phyloP scores from a whole-genome alignment of 2,888 invertebrate species.

The Drosophila anceps region DNA sequence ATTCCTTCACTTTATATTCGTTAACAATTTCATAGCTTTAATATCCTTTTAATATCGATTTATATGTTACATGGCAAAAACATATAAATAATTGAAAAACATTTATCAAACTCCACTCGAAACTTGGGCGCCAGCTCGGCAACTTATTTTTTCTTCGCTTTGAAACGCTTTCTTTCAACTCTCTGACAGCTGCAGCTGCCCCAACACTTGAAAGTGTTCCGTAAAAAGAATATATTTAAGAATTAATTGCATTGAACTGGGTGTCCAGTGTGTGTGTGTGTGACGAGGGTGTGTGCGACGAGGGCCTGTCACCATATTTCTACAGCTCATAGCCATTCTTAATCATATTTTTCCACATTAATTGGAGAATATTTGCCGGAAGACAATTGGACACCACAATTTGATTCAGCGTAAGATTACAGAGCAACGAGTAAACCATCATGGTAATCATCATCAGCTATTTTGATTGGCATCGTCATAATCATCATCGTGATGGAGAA shows the following conservation, averaged over 20 bases:
- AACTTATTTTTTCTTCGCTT: slow-evolving; percentile 2
- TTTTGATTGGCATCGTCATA: slow-evolving; percentile 21
- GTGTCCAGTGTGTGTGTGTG: not conserved
- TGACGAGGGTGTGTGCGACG: too few relatives aligned
- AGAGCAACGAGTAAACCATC: slow-evolving; percentile 21
- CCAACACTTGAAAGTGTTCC: slow-evolving; percentile 61
- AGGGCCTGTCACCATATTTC: slow-evolving; percentile 19
- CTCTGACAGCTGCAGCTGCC: slow-evolving; percentile 53
- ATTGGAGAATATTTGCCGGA: slow-evolving; percentile 58
- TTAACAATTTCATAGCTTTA: not conserved
- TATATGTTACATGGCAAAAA: not conserved
- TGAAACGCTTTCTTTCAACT: slow-evolving; percentile 16
- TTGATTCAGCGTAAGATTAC: slow-evolving; percentile 51
- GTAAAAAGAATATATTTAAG: slow-evolving; percentile 28
- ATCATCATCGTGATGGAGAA: slow-evolving; percentile 10
- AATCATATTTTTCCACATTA: slow-evolving; percentile 56
- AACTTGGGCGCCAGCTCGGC: slow-evolving; percentile 15
- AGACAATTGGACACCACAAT: slow-evolving; percentile 45
- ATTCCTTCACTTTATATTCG: too few relatives aligned
- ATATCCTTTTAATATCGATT: not conserved
- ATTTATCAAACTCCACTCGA: slow-evolving; percentile 66
- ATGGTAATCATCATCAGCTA: slow-evolving; percentile 29
- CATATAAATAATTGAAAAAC: slow-evolving; percentile 28
- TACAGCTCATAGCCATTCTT: slow-evolving; percentile 36
- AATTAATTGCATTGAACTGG: slow-evolving; percentile 38